These are phyloP conservation scores for Holcopasites calliopsidis DNA, from an alignment of 1,140 invertebrate species.

Conservation along the genomic window DNA sequence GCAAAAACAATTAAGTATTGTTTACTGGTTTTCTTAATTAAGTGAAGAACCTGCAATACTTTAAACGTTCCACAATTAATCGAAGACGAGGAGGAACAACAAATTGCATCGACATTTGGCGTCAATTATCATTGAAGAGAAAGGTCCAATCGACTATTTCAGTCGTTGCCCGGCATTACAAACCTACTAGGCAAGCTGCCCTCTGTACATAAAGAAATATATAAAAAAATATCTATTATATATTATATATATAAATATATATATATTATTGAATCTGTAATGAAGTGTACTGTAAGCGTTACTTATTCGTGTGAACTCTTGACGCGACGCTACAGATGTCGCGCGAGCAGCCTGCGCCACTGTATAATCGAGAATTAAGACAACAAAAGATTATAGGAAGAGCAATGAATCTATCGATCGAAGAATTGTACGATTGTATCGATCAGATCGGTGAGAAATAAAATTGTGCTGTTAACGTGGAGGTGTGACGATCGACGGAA, in stretches of 20 bases:
- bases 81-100: not conserved
- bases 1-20: not conserved
- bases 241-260: constrained; percentile 54
- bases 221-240: constrained; percentile 58
- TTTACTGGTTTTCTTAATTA: not conserved
- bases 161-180: constrained; percentile 49
- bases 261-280: constrained; percentile 76
- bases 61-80: not conserved
- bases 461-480: constrained; percentile 40
- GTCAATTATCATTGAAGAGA: constrained; percentile 53
- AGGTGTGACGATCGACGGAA: constrained; percentile 13
- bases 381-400: constrained; percentile 18
- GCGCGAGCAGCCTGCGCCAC: constrained; percentile 33
- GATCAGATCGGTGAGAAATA: constrained; percentile 34
- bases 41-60: not conserved
- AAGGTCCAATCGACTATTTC: constrained; percentile 49
- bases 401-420: constrained; percentile 26
- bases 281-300: constrained; percentile 77
- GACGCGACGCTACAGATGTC: not conserved
- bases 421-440: constrained; percentile 30
- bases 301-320: constrained; percentile 71
- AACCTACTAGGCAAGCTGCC: constrained; percentile 65
- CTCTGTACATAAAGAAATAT: constrained; percentile 69
- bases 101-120: constrained; percentile 47
- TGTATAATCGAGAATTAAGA: constrained; percentile 45